Evolutionary conservation across 2,797 vertebrate genomes (phyloP), one percentile per base, ranked within the genome.

Genomic region (Notolepis coatsorum): DNA sequence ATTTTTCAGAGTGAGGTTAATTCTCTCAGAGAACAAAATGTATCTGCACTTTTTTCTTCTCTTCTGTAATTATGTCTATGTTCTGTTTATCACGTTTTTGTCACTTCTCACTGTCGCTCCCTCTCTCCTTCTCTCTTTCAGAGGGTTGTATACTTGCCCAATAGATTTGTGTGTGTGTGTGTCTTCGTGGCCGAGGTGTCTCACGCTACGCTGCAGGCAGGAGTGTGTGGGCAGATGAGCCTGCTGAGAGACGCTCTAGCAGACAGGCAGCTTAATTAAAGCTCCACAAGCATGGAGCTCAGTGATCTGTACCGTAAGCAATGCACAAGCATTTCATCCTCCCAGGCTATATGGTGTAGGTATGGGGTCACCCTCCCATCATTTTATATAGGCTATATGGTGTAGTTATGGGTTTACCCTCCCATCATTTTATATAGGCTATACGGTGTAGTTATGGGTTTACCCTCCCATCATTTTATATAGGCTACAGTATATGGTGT

Each of bases 221-320:
- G 17, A 37, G 41, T 47, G 24, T 25, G 5, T 47, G 38, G 21
- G 25, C 38, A 25, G 31, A 41, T 23, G 38, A 43, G 12, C 64
- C 20, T 62, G 7, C 41, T 21, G 27, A 8, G 5, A 0, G 10
- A 55, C 17, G 35, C 52, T 15, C 37, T 3, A 12, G 9, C 15
- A 57, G 18, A 15, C 3, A 1, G 45, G 17, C 13, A 13, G 4
- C 3, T 46, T 45, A 60, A 54, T 53, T 51, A 61, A 58, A 71
- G 13, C 1, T 17, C 1, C 24, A 27, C 3, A 9, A 23, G 12
- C 9, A 24, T 1, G 0, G 13, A 4, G 52, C 39, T 56, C 31
- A 60, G 52, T 49, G 13, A 47, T n/a, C 27, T 15, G 27, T 51
- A 8, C 13, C 13, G 15, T 58, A 42, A 57, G 3, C 23, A 37